Conservation (phyloP, 2,797 vertebrate species). For the Limosa lapponica region DNA sequence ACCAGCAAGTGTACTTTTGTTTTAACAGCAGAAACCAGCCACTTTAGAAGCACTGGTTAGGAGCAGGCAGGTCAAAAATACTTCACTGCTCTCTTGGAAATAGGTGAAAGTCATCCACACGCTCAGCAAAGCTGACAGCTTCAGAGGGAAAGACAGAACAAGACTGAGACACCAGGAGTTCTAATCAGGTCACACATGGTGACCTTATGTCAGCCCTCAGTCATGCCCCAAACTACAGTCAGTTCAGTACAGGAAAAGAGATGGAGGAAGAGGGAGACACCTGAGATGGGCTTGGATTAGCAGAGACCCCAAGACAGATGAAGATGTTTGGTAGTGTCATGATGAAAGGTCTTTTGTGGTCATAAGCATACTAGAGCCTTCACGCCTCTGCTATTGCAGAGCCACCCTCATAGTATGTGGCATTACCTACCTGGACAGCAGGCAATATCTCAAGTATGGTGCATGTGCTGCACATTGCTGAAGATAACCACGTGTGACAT, state of each 20-base stretch:
- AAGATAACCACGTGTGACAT: neutral
- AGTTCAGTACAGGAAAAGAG: neutral
- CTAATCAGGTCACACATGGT: rapidly evolving
- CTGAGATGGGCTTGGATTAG: neutral
- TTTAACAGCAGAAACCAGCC: neutral
- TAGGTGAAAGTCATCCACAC: neutral
- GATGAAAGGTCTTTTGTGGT: neutral
- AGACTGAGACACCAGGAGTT: neutral
- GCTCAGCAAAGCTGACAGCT: neutral
- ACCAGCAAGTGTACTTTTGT: neutral
- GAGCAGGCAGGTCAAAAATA: neutral
- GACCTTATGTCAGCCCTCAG: neutral
- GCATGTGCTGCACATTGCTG: rapidly evolving
- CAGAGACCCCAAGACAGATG: neutral
- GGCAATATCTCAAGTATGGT: neutral
- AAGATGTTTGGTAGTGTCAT: neutral
- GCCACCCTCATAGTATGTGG: neutral
- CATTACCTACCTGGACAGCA: neutral
- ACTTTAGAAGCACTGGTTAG: neutral
- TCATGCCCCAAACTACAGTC: neutral
- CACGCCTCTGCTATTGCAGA: neutral
- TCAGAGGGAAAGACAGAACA: neutral
- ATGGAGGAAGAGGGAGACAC: neutral
- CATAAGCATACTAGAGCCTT: neutral
- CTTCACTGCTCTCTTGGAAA: neutral